Evolutionary conservation across 2,888 invertebrate species (phyloP).

Genomic region (Drosophila formosana): DNA sequence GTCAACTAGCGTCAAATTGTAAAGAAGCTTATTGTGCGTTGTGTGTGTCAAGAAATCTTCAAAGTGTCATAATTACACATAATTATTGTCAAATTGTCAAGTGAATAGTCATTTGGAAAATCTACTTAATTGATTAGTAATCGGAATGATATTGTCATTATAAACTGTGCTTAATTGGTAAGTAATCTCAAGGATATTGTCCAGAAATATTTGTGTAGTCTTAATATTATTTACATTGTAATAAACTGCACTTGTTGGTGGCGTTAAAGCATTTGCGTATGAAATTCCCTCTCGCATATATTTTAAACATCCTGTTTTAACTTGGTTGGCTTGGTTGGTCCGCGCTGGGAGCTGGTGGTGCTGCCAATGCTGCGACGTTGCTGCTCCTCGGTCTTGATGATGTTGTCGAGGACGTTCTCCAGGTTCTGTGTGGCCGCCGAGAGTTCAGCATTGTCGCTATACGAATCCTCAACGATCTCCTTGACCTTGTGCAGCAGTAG

Average conservation of each 20-base stretch:
- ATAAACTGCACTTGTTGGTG: slow-evolving; percentile 11
- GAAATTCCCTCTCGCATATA: slow-evolving; percentile 2
- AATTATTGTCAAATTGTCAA: not conserved
- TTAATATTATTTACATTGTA: slow-evolving; percentile 4
- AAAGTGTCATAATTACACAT: not conserved
- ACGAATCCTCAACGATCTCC: slow-evolving; percentile 85
- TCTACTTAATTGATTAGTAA: not conserved
- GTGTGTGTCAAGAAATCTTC: not conserved
- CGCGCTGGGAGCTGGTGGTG: slow-evolving; percentile 26
- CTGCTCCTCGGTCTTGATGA: slow-evolving; percentile 83
- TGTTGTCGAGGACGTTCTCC: slow-evolving; percentile 84
- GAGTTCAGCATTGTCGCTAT: slow-evolving; percentile 84
- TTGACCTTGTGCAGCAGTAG: slow-evolving; percentile 83
- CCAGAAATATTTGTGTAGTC: not conserved
- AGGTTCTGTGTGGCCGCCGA: slow-evolving; percentile 84
- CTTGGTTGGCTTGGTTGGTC: not conserved
- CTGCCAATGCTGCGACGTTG: slow-evolving; percentile 69
- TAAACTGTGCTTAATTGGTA: too few species aligned
- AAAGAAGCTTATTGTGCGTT: slow-evolving; percentile 21
- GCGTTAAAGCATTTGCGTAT: slow-evolving; percentile 32
- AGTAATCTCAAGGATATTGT: too few species aligned
- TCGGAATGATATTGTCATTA: too few species aligned
- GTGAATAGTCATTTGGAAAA: not conserved
- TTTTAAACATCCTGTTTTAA: not conserved
- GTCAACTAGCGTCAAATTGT: slow-evolving; percentile 26